These are phyloP conservation scores for Notechis scutatus DNA, from an alignment of 2,113 vertebrate species.

Conservation along the genomic window DNA sequence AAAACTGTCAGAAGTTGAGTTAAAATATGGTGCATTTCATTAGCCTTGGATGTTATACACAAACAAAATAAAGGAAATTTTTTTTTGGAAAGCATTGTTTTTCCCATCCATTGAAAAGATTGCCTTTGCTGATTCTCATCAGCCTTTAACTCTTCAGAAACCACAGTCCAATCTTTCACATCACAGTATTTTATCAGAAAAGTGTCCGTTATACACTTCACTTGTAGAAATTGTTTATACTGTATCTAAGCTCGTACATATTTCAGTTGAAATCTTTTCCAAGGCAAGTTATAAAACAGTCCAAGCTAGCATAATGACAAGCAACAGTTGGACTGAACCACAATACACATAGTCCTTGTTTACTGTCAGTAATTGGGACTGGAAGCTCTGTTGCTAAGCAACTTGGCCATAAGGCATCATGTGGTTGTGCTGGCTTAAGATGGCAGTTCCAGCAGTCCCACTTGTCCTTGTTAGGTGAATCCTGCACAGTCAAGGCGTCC, in stretches of 20 bases:
- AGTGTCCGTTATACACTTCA: not conserved
- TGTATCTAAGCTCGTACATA: not conserved
- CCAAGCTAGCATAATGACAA: not conserved
- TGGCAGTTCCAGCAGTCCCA: not conserved
- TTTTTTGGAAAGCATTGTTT: not conserved
- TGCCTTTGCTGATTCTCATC: not conserved
- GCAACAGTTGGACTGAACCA: not conserved
- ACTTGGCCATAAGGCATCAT: not conserved
- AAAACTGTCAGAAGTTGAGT: not conserved
- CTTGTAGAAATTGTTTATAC: not conserved
- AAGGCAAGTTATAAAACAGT: not conserved
- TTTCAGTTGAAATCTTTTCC: too few relatives aligned
- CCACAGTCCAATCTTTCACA: not conserved
- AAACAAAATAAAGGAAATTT: not conserved
- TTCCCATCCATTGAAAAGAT: not conserved
- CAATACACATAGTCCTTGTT: not conserved
- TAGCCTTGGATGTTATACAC: not conserved
- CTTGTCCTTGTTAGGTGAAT: not conserved
- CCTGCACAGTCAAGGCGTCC: not conserved
- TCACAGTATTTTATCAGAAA: not conserved
- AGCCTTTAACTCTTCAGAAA: not conserved
- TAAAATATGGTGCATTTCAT: conserved; percentile 1
- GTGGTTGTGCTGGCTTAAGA: not conserved
- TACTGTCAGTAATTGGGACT: not conserved
- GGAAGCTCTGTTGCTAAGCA: not conserved